phyloP scores from a whole-genome alignment of 2,113 vertebrate genomes.

The Zosterops lateralis region DNA sequence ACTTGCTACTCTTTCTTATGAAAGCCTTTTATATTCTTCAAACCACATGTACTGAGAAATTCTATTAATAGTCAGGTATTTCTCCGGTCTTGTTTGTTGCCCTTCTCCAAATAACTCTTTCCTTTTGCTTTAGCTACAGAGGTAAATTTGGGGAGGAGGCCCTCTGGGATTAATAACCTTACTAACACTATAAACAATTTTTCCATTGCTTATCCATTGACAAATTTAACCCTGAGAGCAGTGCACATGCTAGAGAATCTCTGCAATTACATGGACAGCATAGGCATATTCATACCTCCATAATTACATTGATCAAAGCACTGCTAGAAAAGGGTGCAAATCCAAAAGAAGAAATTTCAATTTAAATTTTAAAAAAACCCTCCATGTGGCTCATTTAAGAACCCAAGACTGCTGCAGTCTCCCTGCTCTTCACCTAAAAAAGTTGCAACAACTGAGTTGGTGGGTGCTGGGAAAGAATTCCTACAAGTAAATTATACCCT shows the following conservation, averaged over 20 bases:
- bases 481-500: not conserved
- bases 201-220: constrained; percentile 48
- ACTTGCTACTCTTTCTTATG: constrained; percentile 14
- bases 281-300: not conserved
- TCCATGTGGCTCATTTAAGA: not conserved
- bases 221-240: constrained; percentile 25
- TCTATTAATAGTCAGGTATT: constrained; percentile 61
- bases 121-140: constrained; percentile 47
- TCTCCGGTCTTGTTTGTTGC: constrained; percentile 21
- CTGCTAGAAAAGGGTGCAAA: not conserved
- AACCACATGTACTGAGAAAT: constrained; percentile 42
- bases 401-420: not conserved
- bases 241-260: not conserved
- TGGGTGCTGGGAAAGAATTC: not conserved
- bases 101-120: constrained; percentile 46
- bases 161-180: constrained; percentile 48
- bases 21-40: constrained; percentile 34
- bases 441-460: not conserved
- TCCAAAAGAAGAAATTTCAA: not conserved
- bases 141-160: constrained; percentile 33
- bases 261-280: not conserved
- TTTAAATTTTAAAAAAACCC: not conserved
- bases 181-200: constrained; percentile 11
- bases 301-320: not conserved
- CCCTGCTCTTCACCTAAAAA: not conserved